These are phyloP conservation scores for Rhinoderma darwinii DNA, from an alignment of 2,113 vertebrate species.

Conservation along the genomic window DNA sequence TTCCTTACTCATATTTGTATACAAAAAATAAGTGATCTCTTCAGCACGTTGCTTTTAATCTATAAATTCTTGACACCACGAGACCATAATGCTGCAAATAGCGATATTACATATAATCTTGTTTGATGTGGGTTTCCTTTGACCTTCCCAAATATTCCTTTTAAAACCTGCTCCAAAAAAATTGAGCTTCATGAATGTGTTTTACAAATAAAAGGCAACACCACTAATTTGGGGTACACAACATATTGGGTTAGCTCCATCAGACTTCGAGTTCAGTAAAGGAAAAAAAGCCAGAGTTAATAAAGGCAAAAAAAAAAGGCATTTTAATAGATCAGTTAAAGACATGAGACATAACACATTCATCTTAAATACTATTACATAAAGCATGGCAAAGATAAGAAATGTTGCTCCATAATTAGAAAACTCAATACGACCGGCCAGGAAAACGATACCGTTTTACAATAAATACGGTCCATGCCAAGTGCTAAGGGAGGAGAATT, in stretches of 20 bases:
- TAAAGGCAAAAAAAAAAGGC: conserved; percentile 79
- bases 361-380: conserved; percentile 85
- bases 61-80: too few species aligned
- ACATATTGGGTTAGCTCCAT: too few species aligned
- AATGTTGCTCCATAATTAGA: conserved; percentile 82
- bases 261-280: neutral
- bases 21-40: too few species aligned
- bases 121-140: too few species aligned
- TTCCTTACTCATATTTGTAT: too few species aligned
- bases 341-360: conserved; percentile 81
- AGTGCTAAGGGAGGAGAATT: conserved; percentile 80
- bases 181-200: too few species aligned
- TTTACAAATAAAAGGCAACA: too few species aligned
- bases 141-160: too few species aligned
- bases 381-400: conserved; percentile 80
- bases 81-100: too few species aligned
- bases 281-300: conserved; percentile 64
- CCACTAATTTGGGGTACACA: too few species aligned
- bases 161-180: too few species aligned
- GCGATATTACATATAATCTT: neutral
- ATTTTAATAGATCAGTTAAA: conserved; percentile 80
- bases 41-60: too few species aligned
- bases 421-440: conserved; percentile 83
- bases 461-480: conserved; percentile 86
- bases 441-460: conserved; percentile 77